These are phyloP conservation scores for Xenopus petersii DNA, from an alignment of 2,797 vertebrate species.

Conservation along the genomic window DNA sequence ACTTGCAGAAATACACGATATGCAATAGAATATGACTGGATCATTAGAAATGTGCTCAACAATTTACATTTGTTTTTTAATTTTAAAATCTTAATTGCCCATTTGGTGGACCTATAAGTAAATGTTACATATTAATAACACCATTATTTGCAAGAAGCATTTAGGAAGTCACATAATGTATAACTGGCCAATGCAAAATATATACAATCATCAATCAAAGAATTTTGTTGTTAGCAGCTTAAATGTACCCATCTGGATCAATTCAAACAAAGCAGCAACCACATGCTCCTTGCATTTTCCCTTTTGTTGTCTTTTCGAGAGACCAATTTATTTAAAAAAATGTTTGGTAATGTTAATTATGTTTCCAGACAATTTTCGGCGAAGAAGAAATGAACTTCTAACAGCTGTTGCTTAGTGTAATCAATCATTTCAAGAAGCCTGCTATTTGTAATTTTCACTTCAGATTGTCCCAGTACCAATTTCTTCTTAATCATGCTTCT, in stretches of 20 bases:
- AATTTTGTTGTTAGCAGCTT: constrained; percentile 14
- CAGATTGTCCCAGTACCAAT: constrained; percentile 53
- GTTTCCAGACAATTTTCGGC: constrained; percentile 51
- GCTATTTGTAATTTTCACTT: constrained; percentile 62
- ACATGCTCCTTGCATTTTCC: constrained; percentile 30
- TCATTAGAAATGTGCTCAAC: too few relatives aligned
- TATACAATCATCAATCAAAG: constrained; percentile 8
- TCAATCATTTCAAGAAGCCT: constrained; percentile 54
- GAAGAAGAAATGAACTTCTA: constrained; percentile 51
- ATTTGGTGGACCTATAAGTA: too few relatives aligned
- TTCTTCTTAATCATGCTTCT: constrained; percentile 49
- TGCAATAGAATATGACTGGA: too few relatives aligned
- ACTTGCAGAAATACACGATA: too few relatives aligned
- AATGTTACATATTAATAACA: too few relatives aligned
- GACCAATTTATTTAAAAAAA: constrained; percentile 53
- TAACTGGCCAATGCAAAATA: background rate
- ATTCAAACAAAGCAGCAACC: constrained; percentile 41
- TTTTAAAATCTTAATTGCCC: too few relatives aligned
- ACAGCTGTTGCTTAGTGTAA: constrained; percentile 50
- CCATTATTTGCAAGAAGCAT: too few relatives aligned
- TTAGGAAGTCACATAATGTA: too few relatives aligned
- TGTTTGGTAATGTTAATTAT: constrained; percentile 53
- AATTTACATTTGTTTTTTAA: too few relatives aligned
- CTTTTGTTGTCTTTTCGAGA: constrained; percentile 40
- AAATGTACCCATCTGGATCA: constrained; percentile 30